A percentile compares a stretch with the other conserved stretches of the same genome.
These are phyloP conservation scores for Poeciliopsis infans DNA, from an alignment of 2,797 vertebrate species.

Conservation along the genomic window DNA sequence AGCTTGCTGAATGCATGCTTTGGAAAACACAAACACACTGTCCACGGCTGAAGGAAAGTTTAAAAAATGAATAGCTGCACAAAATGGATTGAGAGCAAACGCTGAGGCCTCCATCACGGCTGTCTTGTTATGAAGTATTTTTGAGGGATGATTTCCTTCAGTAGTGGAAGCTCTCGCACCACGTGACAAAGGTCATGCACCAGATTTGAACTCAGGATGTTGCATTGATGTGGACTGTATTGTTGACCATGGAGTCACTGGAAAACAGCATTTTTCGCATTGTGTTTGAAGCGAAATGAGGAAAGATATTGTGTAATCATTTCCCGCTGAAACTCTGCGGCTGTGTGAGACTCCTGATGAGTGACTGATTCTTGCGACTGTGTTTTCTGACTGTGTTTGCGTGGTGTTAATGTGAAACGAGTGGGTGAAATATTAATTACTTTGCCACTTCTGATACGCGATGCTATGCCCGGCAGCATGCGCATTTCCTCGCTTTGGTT, in stretches of 20 bases:
- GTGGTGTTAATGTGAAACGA: conserved; percentile 28
- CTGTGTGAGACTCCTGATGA: conserved; percentile 21
- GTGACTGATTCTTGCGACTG: conserved; percentile 36
- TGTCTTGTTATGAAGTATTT: conserved; percentile 23
- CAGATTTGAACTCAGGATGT: conserved; percentile 46
- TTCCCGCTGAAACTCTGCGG: conserved; percentile 10
- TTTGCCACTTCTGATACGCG: conserved; percentile 39
- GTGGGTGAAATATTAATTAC: conserved; percentile 58
- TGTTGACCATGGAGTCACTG: background rate
- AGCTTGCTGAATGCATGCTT: conserved; percentile 10
- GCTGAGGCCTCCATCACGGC: conserved; percentile 6
- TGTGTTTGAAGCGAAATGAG: conserved; percentile 11
- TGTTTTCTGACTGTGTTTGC: conserved; percentile 31
- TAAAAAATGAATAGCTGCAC: conserved; percentile 7
- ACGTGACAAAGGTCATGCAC: conserved; percentile 30
- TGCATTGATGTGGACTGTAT: background rate
- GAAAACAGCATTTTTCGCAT: conserved; percentile 18
- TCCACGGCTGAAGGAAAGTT: conserved; percentile 8
- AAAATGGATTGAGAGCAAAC: conserved; percentile 16
- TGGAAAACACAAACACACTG: background rate
- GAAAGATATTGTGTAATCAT: conserved; percentile 17
- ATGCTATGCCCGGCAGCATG: conserved; percentile 27
- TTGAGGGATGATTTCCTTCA: conserved; percentile 12
- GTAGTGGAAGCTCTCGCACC: conserved; percentile 17
- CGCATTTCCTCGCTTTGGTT: conserved; percentile 33